These are phyloP conservation scores for Zaprionus lachaisei DNA, from an alignment of 1,140 invertebrate species.

Conservation along the genomic window DNA sequence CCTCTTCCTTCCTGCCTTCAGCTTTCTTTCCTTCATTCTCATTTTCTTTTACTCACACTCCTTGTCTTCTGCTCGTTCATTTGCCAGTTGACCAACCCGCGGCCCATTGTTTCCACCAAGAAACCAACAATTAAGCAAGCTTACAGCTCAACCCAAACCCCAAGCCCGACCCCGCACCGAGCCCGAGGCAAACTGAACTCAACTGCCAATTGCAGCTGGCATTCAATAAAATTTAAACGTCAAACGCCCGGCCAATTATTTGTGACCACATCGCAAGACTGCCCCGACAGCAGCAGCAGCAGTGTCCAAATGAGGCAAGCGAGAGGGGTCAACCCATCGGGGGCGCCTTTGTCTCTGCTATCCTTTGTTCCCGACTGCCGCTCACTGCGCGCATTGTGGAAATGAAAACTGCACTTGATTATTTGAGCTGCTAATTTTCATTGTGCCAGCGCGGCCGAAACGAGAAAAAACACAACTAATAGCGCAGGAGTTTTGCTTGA, in stretches of 20 bases:
- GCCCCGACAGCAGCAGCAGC: conserved; percentile 41
- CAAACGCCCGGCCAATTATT: conserved; percentile 75
- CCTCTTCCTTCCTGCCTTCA: too few species aligned
- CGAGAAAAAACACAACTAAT: conserved; percentile 14
- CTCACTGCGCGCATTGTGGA: conserved; percentile 57
- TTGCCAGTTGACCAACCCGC: conserved; percentile 6
- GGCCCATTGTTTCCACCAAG: conserved; percentile 21
- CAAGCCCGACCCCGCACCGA: not conserved
- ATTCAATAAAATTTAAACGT: conserved; percentile 80
- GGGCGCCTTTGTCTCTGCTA: conserved; percentile 29
- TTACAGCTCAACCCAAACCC: conserved; percentile 11
- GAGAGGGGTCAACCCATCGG: too few species aligned
- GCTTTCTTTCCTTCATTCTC: not conserved
- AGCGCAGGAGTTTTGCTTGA: not conserved
- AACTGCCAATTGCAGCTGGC: conserved; percentile 76
- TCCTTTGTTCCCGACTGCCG: conserved; percentile 61
- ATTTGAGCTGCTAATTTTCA: conserved; percentile 77
- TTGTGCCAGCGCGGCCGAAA: conserved; percentile 49
- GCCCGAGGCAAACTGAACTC: conserved; percentile 30
- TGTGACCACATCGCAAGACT: conserved; percentile 63
- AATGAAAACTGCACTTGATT: conserved; percentile 80
- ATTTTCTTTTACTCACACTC: not conserved
- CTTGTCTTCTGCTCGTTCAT: conserved; percentile 21
- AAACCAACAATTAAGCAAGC: conserved; percentile 46
- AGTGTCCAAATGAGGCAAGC: conserved; percentile 7